A percentile compares a stretch with the other conserved stretches of the same genome.
Conservation (phyloP, 2,113 vertebrate genomes). For the Hemiprocne comata region DNA sequence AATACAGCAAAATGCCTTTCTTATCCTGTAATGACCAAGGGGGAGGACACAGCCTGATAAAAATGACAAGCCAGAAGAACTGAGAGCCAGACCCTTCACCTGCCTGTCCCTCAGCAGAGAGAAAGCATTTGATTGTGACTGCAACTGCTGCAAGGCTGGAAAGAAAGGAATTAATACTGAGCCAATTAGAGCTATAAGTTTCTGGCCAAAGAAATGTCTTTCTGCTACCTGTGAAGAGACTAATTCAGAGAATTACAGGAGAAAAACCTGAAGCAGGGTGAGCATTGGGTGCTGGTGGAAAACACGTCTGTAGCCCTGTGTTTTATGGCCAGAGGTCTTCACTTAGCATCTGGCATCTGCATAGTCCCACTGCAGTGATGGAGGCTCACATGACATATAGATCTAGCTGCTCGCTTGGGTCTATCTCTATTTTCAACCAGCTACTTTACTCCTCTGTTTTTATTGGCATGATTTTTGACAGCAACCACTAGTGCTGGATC, state of each 20-base stretch:
- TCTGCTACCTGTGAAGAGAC: not conserved
- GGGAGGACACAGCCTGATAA: constrained; percentile 43
- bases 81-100: constrained; percentile 45
- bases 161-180: not conserved
- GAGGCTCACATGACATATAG: not conserved
- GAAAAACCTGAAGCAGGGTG: not conserved
- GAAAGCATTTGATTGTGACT: not conserved
- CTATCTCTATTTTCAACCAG: not conserved
- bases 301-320: not conserved
- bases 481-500: not conserved
- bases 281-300: not conserved
- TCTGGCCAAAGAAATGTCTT: not conserved
- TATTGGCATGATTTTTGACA: constrained; percentile 12
- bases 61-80: constrained; percentile 37
- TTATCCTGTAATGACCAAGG: constrained; percentile 52
- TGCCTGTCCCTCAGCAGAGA: not conserved
- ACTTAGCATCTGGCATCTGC: not conserved
- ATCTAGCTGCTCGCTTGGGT: not conserved
- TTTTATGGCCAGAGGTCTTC: constrained; percentile 6
- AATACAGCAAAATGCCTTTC: constrained; percentile 52
- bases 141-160: not conserved
- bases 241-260: not conserved
- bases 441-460: constrained; percentile 2
- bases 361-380: not conserved
- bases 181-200: not conserved